A percentile compares a stretch with the other conserved stretches of the same genome.
Conservation (phyloP, 2,888 invertebrate genomes). For the Nemotelus pantherinus region DNA sequence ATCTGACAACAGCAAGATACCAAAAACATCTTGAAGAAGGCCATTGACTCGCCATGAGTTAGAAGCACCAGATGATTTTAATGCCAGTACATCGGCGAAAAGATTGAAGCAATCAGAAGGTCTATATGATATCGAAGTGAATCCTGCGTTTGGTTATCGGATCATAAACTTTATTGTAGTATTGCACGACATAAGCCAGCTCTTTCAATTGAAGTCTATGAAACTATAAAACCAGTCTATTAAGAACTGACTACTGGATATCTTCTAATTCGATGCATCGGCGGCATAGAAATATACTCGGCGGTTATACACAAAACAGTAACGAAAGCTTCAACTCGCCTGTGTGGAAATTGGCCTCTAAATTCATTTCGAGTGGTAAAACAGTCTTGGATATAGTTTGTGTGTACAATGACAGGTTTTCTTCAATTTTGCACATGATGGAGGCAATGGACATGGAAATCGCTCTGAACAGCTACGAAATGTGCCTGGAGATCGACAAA, state of each 20-base stretch:
- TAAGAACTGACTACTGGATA: neutral
- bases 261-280: conserved; percentile 12
- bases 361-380: conserved; percentile 41
- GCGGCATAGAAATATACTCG: neutral
- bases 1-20: conserved; percentile 3
- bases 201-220: conserved; percentile 3
- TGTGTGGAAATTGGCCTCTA: neutral
- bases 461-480: conserved; percentile 18
- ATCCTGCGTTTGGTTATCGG: neutral
- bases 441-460: conserved; percentile 28
- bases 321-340: neutral
- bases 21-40: neutral
- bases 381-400: conserved; percentile 39
- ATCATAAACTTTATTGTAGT: neutral
- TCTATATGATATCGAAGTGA: neutral
- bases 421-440: neutral
- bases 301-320: neutral
- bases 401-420: conserved; percentile 39
- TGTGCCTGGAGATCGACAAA: conserved; percentile 41
- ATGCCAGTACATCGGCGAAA: neutral
- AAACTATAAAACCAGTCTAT: neutral
- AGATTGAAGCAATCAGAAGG: neutral
- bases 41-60: neutral
- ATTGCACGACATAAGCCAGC: conserved; percentile 1
- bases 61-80: neutral